Base-by-base conservation (phyloP, 2,113 vertebrate species). In the Phocoena phocoena region DNA sequence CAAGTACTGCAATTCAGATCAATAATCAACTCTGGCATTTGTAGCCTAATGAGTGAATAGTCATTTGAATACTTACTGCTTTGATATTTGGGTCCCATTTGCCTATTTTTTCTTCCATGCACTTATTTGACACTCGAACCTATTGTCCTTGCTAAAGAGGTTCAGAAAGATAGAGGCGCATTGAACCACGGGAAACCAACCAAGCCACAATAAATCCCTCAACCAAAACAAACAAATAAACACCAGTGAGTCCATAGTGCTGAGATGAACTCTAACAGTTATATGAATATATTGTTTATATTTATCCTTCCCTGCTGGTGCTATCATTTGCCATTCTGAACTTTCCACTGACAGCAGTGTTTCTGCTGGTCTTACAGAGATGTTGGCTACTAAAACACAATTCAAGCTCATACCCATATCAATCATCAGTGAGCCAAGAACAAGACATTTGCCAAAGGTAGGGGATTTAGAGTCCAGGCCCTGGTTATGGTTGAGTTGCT, bases 281-380 rank as follows among this genome's bases (percentile, higher is more conserved):
- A 94, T 80, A 86, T 96, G 86, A 95, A 96, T 90, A 95, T 77
- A 67, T 63, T 96, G 31, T 87, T 96, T 96, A 93, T 96, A 97
- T 91, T 95, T 96, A 88, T 82, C 53, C 18, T 88, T 94, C 67
- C 38, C 44, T 91, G 53, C 60, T 96, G 80, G 97, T 94, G 71
- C 60, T 93, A 44, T 93, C 80, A 90, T 94, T 95, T 97, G 47
- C 62, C 84, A 83, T 89, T 93, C 41, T 85, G 62, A 96, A 90
- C 93, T 96, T 96, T 90, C 81, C 95, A 96, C 88, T 92, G 73
- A 88, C 55, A 77, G 33, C 55, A 90, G 84, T 84, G 77, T 86
- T 96, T 96, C 70, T 88, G 31, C 28, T 97, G n/a, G 12, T 63
- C 77, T 97, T 93, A 88, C 63, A 93, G 62, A 95, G 87, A 86